Percentiles rank a stretch among this genome's conserved stretches.
Evolutionary conservation across 2,797 vertebrate species (phyloP).

Genomic region (Premnoplex brunnescens): DNA sequence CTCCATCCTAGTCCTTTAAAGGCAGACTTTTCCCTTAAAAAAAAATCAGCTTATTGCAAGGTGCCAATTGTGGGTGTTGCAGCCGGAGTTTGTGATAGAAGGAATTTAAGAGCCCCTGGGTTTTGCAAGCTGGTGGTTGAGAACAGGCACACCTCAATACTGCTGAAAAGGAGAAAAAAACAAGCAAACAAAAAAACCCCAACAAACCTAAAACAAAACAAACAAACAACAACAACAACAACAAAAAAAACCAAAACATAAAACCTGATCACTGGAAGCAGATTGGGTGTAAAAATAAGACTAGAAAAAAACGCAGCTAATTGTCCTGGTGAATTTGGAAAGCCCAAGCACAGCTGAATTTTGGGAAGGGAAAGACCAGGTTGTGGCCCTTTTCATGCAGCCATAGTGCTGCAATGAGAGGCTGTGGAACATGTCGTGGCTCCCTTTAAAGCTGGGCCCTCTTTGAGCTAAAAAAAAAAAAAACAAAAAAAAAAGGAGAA

Average conservation of each 20-base stretch:
- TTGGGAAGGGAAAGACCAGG: not conserved
- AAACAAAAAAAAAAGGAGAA: no score
- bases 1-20: not conserved
- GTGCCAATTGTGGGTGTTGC: not conserved
- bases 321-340: not conserved
- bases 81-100: fast-evolving
- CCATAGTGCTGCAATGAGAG: not conserved
- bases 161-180: fast-evolving
- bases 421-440: fast-evolving
- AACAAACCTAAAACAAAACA: no score
- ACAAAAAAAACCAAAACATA: no score
- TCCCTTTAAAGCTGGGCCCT: not conserved
- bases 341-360: not conserved
- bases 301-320: not conserved
- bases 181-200: no score
- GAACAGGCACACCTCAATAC: not conserved
- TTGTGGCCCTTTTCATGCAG: not conserved
- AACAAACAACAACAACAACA: no score
- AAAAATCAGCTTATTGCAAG: not conserved
- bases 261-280: not conserved
- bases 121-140: not conserved
- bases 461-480: not conserved
- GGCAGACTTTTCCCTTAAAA: not conserved
- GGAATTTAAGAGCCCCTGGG: not conserved
- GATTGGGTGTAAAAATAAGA: not conserved